Conservation (phyloP, 2,888 invertebrate species). For the Lochmaea capreae region DNA sequence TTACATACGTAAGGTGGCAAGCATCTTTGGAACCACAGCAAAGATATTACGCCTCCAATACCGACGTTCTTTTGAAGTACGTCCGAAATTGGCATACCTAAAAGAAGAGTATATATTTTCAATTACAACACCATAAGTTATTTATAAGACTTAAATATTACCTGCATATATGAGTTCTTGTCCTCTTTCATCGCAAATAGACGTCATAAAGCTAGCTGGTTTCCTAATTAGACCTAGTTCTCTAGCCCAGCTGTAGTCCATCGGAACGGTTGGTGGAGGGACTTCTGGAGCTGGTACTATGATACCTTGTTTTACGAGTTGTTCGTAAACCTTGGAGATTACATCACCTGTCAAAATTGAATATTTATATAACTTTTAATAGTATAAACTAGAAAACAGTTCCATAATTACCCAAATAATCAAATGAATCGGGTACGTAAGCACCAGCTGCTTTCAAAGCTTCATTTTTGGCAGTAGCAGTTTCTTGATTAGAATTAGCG, state of each 20-base stretch:
- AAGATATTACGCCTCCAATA: conserved; percentile 95
- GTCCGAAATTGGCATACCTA: conserved; percentile 85
- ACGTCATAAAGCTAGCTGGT: conserved; percentile 99
- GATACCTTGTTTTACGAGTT: conserved; percentile 82
- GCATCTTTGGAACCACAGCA: conserved; percentile 98
- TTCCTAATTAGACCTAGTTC: conserved; percentile 98
- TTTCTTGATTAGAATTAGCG: conserved; percentile 89
- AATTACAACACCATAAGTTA: conserved; percentile 5
- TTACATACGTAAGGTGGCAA: conserved; percentile 94
- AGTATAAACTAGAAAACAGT: no score
- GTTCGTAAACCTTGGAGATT: conserved; percentile 79
- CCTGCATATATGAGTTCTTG: conserved; percentile 98
- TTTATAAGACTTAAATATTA: conserved; percentile 66
- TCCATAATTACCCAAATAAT: conserved; percentile 68
- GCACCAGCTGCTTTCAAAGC: conserved; percentile 87
- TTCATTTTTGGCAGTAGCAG: conserved; percentile 92
- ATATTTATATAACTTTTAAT: no score
- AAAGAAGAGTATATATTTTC: conserved; percentile 6
- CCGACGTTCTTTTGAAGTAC: conserved; percentile 95
- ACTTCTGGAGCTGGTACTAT: conserved; percentile 91
- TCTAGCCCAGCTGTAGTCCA: conserved; percentile 99
- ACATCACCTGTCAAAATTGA: conserved; percentile 72
- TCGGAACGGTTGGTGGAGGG: conserved; percentile 99
- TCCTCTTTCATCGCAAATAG: conserved; percentile 98
- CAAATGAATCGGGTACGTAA: conserved; percentile 92